Base-by-base conservation (phyloP, 2,113 vertebrate species). In the Sylvia atricapilla region DNA sequence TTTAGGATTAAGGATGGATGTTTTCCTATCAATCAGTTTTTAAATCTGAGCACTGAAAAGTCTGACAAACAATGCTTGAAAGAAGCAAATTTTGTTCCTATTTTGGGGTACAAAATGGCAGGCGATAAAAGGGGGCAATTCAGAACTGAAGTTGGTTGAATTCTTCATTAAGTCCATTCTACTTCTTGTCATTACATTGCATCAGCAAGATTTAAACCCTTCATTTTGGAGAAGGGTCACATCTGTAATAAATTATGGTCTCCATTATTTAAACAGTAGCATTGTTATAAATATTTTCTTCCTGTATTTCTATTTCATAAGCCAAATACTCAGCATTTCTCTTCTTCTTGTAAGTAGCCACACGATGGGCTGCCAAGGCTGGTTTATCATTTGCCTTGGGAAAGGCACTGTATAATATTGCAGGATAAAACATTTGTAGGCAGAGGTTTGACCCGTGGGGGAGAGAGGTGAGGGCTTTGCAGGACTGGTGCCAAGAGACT, bases 241-340 rank as follows among this genome's bases (percentile, higher is more conserved):
- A 94, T 94, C 89, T 96, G 93, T 84, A 72, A 75, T 91, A 62
- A 94, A 84, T 95, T 93, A 89, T 50, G 37, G 62, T 82, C 44
- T 83, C 35, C 87, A 50, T 95, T 96, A 73, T 89, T 97, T 94
- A 91, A 94, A 95, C 86, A 94, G 94, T 95, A 96, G 95, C 83
- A 82, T 92, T 87, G 60, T 89, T 92, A 75, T 63, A 92, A 95
- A 89, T 94, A 89, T 91, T 94, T 92, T 97, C 83, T 94, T 89
- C 91, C 94, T 89, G 68, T 87, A 78, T 81, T 96, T 87, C 90
- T 94, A 60, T 87, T 84, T 84, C 84, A 47, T 27, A 87, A 95
- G 81, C 74, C 89, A 95, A 93, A 91, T 78, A 60, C 44, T 94
- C 53, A 82, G 25, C 87, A 76, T 95, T 94, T 94, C 60, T 92